These are phyloP conservation scores for Operophtera brumata DNA, from an alignment of 2,888 invertebrate species.

Conservation along the genomic window DNA sequence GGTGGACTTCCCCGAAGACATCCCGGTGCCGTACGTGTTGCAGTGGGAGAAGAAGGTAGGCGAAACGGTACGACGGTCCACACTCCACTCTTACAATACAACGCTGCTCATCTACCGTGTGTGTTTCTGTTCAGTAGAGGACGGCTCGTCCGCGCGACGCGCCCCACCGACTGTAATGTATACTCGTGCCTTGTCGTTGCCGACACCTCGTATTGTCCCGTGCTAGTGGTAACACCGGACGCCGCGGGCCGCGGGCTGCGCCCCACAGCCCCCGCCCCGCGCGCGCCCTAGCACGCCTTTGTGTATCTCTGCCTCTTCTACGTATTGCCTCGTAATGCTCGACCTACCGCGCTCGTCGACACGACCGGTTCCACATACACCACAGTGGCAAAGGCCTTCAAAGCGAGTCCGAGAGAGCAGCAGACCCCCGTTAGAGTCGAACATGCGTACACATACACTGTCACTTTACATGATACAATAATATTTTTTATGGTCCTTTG, in stretches of 20 bases:
- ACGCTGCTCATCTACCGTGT: slow-evolving; percentile 80
- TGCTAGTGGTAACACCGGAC: slow-evolving; percentile 68
- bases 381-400: slow-evolving; percentile 81
- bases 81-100: slow-evolving; percentile 80
- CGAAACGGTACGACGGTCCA: slow-evolving; percentile 93
- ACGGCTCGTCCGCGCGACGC: slow-evolving; percentile 75
- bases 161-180: slow-evolving; percentile 76
- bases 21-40: slow-evolving; percentile 98
- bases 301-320: slow-evolving; percentile 72
- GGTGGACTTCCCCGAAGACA: slow-evolving; percentile 97
- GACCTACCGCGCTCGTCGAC: slow-evolving; percentile 62
- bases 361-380: slow-evolving; percentile 62
- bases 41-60: slow-evolving; percentile 99
- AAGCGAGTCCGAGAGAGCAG: slow-evolving; percentile 82
- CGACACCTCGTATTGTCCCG: slow-evolving; percentile 66
- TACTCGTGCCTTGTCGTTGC: slow-evolving; percentile 63
- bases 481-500: slow-evolving; percentile 52
- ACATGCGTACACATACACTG: slow-evolving; percentile 70
- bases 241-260: slow-evolving; percentile 64
- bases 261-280: slow-evolving; percentile 64
- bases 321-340: slow-evolving; percentile 62
- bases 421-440: slow-evolving; percentile 78
- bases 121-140: slow-evolving; percentile 81
- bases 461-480: slow-evolving; percentile 71
- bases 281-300: slow-evolving; percentile 66